phyloP scores from a whole-genome alignment of 2,797 vertebrate genomes.

The Brachymystax lenok region DNA sequence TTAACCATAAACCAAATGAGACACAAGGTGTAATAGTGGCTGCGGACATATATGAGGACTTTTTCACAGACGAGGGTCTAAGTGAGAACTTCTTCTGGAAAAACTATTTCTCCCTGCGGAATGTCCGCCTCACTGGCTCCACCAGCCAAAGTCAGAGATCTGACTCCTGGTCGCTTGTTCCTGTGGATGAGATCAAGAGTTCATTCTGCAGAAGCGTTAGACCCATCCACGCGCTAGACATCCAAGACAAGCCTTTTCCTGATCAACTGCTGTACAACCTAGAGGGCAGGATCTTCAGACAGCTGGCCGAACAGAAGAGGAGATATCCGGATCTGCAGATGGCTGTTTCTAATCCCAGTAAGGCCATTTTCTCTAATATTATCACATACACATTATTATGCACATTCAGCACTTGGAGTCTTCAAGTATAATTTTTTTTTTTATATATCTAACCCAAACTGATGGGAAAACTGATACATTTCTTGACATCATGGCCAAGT shows the following conservation, averaged over 20 bases:
- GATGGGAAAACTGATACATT: no score
- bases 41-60: conserved; percentile 80
- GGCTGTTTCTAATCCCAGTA: conserved; percentile 74
- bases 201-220: conserved; percentile 30
- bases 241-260: conserved; percentile 47
- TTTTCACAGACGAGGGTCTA: conserved; percentile 67
- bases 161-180: conserved; percentile 31
- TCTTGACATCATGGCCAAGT: no score
- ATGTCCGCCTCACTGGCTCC: conserved; percentile 42
- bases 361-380: conserved; percentile 36
- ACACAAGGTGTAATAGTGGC: conserved; percentile 49
- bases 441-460: no score
- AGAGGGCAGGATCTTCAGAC: conserved; percentile 63
- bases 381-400: background rate
- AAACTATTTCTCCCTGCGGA: conserved; percentile 71
- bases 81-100: conserved; percentile 69
- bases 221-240: conserved; percentile 44
- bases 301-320: conserved; percentile 54
- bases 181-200: conserved; percentile 31
- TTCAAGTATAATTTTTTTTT: background rate
- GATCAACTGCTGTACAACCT: conserved; percentile 60
- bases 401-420: background rate
- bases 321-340: conserved; percentile 56
- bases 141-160: conserved; percentile 33
- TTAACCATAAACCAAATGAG: conserved; percentile 39